Percentiles rank a stretch among this genome's conserved stretches.
Conservation (phyloP, 2,113 vertebrate genomes). For the Cepphus grylle region DNA sequence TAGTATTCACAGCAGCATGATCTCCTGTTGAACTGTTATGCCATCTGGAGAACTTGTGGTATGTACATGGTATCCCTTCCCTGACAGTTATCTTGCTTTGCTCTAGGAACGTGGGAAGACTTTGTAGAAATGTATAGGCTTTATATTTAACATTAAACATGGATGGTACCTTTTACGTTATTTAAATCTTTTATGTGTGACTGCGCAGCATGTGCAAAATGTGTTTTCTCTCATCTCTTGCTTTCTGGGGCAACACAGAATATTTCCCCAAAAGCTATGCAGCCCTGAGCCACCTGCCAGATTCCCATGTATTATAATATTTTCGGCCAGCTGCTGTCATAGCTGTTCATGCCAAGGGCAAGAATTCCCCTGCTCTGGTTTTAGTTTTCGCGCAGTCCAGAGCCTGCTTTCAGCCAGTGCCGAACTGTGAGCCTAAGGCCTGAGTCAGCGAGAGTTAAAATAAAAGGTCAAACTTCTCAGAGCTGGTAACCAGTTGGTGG, state of each 20-base stretch:
- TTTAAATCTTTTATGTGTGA: neutral
- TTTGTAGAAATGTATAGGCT: neutral
- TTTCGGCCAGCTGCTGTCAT: constrained; percentile 40
- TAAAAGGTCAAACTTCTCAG: neutral
- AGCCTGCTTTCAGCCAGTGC: neutral
- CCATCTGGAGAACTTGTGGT: constrained; percentile 35
- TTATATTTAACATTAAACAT: neutral
- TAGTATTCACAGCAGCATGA: neutral
- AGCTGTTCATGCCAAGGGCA: constrained; percentile 45
- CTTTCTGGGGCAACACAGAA: neutral
- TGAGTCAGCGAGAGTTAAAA: neutral
- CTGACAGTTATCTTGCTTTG: neutral
- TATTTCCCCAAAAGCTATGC: constrained; percentile 21
- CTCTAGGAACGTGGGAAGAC: neutral
- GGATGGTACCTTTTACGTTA: neutral
- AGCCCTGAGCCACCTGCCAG: constrained; percentile 43
- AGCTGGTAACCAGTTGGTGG: neutral
- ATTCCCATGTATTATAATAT: constrained; percentile 24
- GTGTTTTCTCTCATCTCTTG: neutral
- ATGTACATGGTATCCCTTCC: neutral
- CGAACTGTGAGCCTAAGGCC: neutral
- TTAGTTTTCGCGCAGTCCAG: neutral
- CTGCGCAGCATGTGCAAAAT: neutral
- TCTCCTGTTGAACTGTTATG: neutral
- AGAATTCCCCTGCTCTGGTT: constrained; percentile 1